These are phyloP conservation scores for Diarsia brunnea DNA, from an alignment of 2,888 invertebrate genomes.

Conservation along the genomic window DNA sequence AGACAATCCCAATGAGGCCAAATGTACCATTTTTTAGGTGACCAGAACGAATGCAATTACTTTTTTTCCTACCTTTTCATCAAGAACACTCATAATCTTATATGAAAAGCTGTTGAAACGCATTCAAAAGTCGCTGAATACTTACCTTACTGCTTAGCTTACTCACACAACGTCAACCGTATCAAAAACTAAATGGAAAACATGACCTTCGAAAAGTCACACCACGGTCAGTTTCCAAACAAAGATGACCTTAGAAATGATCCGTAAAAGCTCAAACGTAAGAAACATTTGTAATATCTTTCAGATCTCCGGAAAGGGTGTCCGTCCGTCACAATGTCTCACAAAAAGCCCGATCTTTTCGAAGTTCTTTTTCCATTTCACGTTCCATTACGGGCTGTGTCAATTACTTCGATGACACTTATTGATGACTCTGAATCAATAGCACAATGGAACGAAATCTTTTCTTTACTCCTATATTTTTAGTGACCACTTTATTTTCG, in stretches of 20 bases:
- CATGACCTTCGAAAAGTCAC: neutral
- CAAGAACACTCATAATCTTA: neutral
- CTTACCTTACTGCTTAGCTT: neutral
- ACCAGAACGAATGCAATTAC: neutral
- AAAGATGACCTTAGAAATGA: constrained; percentile 23
- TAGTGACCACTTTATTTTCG: constrained; percentile 40
- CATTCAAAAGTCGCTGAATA: constrained; percentile 2
- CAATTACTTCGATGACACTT: constrained; percentile 54
- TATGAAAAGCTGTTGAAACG: neutral
- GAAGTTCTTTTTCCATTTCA: constrained; percentile 53
- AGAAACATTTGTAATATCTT: constrained; percentile 34
- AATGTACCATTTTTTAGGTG: neutral
- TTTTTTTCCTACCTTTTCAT: neutral
- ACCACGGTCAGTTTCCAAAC: neutral
- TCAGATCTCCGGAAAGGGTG: constrained; percentile 6
- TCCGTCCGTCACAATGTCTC: constrained; percentile 5
- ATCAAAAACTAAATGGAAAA: neutral
- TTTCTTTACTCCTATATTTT: constrained; percentile 37
- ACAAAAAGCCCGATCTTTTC: constrained; percentile 13
- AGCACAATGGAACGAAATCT: constrained; percentile 50
- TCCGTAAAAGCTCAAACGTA: constrained; percentile 7
- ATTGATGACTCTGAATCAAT: constrained; percentile 60
- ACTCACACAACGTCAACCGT: neutral
- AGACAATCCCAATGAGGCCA: neutral
- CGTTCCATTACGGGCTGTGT: constrained; percentile 56